Evolutionary conservation across 2,797 vertebrate species (phyloP).

Genomic region (Enteromius argenteus): DNA sequence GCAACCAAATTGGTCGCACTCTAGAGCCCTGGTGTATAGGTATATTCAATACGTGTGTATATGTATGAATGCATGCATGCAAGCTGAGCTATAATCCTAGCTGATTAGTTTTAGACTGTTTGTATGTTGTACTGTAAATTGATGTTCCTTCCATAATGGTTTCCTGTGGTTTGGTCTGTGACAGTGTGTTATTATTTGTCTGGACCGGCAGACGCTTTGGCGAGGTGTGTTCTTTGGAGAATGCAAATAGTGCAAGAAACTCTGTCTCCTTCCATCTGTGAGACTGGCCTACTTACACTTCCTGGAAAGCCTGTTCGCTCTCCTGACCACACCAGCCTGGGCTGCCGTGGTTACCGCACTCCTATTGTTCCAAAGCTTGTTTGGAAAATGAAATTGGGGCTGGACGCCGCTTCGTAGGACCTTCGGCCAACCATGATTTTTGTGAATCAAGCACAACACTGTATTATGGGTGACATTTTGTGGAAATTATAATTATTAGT

Average conservation of each 20-base stretch:
- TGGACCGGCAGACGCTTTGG: slow-evolving; percentile 20
- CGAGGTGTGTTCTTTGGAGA: slow-evolving; percentile 38
- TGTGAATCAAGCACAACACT: not conserved
- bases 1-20: too few relatives aligned
- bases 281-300: slow-evolving; percentile 55
- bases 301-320: slow-evolving; percentile 40
- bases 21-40: too few relatives aligned
- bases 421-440: not conserved
- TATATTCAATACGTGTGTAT: too few relatives aligned
- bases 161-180: slow-evolving; percentile 7
- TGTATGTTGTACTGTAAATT: not conserved
- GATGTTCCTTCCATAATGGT: not conserved
- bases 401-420: not conserved
- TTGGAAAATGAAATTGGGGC: not conserved
- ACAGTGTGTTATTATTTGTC: slow-evolving; percentile 24
- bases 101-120: not conserved
- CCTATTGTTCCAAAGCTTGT: slow-evolving; percentile 48
- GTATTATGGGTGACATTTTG: slow-evolving; percentile 1
- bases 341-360: slow-evolving; percentile 35
- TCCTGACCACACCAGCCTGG: slow-evolving; percentile 36
- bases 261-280: slow-evolving; percentile 24
- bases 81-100: not conserved
- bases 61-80: too few relatives aligned
- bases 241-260: slow-evolving; percentile 4
- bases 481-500: not conserved